Base-by-base conservation (phyloP, 2,797 vertebrate species). In the Phoxinus dragarum region DNA sequence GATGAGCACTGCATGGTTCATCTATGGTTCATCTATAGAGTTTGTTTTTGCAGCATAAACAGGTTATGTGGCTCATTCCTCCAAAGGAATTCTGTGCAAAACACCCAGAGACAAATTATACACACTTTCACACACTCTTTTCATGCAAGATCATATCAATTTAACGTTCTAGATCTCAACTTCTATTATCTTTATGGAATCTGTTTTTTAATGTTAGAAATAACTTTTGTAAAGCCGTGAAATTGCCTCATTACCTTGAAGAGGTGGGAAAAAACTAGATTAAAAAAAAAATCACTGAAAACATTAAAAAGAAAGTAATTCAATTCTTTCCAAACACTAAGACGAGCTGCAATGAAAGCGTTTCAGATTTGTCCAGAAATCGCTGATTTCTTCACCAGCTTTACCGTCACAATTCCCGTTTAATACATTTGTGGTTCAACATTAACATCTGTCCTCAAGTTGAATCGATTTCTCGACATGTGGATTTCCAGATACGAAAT, bases 331-430 rank as follows among this genome's bases (percentile, higher is more conserved):
- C 1, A 69, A 27, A 21, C 40, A 5, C 14, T 11, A 34, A 79
- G 10, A 56, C 12, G 0, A 64, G 59, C 6, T 68, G 31, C 52
- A 10, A 44, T 61, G 17, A 82, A 44, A 76, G 10, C 3, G 3
- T 9, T 12, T 52, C 6, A 38, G 47, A 49, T 52, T 19, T 12
- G 59, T 52, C 75, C 17, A 66, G 31, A 67, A 9, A 1, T 17
- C 19, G 3, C 61, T 40, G 72, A 84, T 84, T 84, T 76, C 47
- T 77, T 77, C 82, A 84, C n/a, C 7, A 44, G 9, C 23, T 69
- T 80, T 17, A 69, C 34, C 1, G 61, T n/a, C 49, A 84, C 36
- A 54, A 31, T 59, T 69, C 47, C 23, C 0, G 17, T 54, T 49
- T 66, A 66, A 12, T 23, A 83, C 9, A 61, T 66, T 64, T 67